Evolutionary conservation across 2,797 vertebrate genomes (phyloP), one percentile per base, ranked within the genome.

Genomic region (Hipposideros larvatus): DNA sequence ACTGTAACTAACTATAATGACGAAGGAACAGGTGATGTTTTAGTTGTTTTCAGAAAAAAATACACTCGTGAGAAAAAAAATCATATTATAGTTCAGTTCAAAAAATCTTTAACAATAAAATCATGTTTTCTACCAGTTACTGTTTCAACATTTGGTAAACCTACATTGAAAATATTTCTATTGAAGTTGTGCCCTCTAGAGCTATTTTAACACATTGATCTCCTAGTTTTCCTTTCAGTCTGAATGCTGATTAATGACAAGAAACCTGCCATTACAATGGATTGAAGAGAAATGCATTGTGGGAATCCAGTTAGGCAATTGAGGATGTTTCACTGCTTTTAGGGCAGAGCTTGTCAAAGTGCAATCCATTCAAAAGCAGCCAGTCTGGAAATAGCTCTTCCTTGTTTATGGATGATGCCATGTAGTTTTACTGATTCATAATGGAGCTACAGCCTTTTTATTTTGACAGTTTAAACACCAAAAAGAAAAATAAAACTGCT

Each of bases 221-320:
- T 71, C 14, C 26, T 95, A 75, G 96, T 97, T 90, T 3, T 18
- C 90, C 95, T 65, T 80, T 87, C 77, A 74, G 51, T 19, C 87
- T 88, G 7, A 55, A 79, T 82, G 26, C 5, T 57, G 82, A 71
- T 71, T 94, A 97, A 98, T 88, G 43, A 97, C 95, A 97, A n/a
- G 92, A 7, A n/a, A 26, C 5, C 57, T 70, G 55, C n/a, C 89
- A 11, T 77, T 59, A 79, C 31, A 93, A 41, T 48, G 21, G 53
- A 22, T 77, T 53, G 53, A 77, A 18, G 0, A 0, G 51, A 43
- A 37, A 75, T 46, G 0, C 14, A 82, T 21, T 91, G 43, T 31
- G 87, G 48, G 82, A 96, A 75, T 94, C n/a, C 31, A 10, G 48
- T 75, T 57, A 71, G n/a, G 22, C 87, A 94, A 95, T 0, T 66